Base-by-base conservation (phyloP, 1,140 invertebrate species). In the Cepaea nemoralis region DNA sequence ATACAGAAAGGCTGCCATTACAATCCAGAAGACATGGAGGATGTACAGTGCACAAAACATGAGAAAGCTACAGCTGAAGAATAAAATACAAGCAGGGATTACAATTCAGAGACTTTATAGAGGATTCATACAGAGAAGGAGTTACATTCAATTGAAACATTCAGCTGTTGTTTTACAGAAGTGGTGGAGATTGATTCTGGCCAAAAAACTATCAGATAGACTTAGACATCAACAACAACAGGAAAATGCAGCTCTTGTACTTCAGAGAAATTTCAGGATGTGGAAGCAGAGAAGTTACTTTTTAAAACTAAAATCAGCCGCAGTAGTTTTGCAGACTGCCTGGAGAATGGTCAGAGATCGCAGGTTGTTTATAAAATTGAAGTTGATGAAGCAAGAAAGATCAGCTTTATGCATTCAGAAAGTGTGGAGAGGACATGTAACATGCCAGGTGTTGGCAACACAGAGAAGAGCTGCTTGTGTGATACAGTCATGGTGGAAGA, bases 151-250 rank as follows among this genome's bases (percentile, higher is more conserved):
- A 24, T 14, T 80, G 31, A 88, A 84, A 76, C 3, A 59, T 33
- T 83, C 85, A 35, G 84, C 80, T 0, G 16, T 85, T 78, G 67
- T 55, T 27, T 67, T 89, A 50, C 90, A 91, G 77, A 79, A 27
- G 39, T 37, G 39, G 12, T 86, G 76, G 66, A 59, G 73, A 5
- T 59, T 35, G 22, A 76, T 71, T 33, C 67, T 82, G 39, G 83
- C 77, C 22, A 70, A 19, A 33, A 81, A 86, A 24, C 83, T 86
- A 66, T 74, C 86, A 14, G 6, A 24, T 22, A 78, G 79, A 0
- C 82, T 86, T 50, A 77, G 82, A 24, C 81, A 37, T 31, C 27
- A 83, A 22, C n/a, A 55, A 22, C 22, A 50, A 27, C 75, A 78
- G 69, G 82, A 86, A 80, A 8, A 75, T 27, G 84, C 85, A 31